Evolutionary conservation across 1,140 invertebrate genomes (phyloP).

Genomic region (Aphidius gifuensis): DNA sequence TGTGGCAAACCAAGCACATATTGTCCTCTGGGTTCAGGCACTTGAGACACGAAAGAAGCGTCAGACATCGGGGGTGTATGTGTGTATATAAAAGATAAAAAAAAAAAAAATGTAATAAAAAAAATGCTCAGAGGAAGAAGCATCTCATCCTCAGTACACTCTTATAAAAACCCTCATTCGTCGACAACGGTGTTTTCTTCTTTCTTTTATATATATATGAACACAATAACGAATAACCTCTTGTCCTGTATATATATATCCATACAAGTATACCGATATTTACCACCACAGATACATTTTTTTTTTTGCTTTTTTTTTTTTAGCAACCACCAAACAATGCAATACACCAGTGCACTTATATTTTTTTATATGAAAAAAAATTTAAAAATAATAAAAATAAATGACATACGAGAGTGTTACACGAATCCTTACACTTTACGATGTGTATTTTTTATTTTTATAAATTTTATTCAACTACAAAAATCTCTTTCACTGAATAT

Average conservation of each 20-base stretch:
- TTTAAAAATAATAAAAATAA: conserved; percentile 8
- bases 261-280: conserved; percentile 15
- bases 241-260: conserved; percentile 1
- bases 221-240: background rate
- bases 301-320: background rate
- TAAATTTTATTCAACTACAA: background rate
- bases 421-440: background rate
- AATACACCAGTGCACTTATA: background rate
- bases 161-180: conserved; percentile 20
- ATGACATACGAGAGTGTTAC: background rate
- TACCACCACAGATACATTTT: background rate
- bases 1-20: conserved; percentile 27
- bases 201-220: conserved; percentile 1
- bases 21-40: conserved; percentile 11
- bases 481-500: too few species aligned
- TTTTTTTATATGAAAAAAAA: conserved; percentile 11
- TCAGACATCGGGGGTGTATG: too few species aligned
- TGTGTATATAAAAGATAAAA: too few species aligned
- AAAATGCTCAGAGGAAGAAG: conserved; percentile 1
- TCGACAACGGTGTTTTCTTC: conserved; percentile 10
- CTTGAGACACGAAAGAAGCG: background rate
- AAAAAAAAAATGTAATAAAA: conserved; percentile 17
- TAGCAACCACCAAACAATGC: conserved; percentile 16
- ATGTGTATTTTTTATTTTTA: background rate
- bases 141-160: conserved; percentile 18